These are phyloP conservation scores for Tanaodytes sp. DNA, from an alignment of 2,888 invertebrate genomes.

Conservation along the genomic window DNA sequence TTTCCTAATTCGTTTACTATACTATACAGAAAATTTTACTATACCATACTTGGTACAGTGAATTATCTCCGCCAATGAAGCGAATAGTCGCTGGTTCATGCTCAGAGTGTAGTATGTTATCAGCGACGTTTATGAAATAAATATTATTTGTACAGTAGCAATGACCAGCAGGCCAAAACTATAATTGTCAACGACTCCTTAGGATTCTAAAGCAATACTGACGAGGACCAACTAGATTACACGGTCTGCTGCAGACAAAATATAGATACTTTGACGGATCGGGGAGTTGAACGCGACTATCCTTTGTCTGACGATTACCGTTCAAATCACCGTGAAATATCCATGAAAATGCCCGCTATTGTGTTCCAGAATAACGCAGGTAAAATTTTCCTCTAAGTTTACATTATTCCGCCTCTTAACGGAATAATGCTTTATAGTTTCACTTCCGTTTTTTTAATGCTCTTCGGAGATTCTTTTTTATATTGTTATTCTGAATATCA, in stretches of 20 bases:
- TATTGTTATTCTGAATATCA: too few species aligned
- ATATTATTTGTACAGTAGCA: slow-evolving; percentile 51
- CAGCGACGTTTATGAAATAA: too few species aligned
- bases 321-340: slow-evolving; percentile 70
- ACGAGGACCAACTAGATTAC: slow-evolving; percentile 46
- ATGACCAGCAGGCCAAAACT: slow-evolving; percentile 30
- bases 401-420: slow-evolving; percentile 38
- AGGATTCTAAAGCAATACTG: slow-evolving; percentile 36
- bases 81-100: too few species aligned
- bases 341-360: slow-evolving; percentile 65
- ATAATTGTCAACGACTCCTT: slow-evolving; percentile 41
- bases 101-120: too few species aligned
- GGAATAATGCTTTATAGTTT: slow-evolving; percentile 30
- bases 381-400: slow-evolving; percentile 54
- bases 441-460: slow-evolving; percentile 24
- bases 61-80: too few species aligned
- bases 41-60: too few species aligned
- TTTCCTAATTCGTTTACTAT: too few species aligned
- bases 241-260: slow-evolving; percentile 25
- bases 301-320: slow-evolving; percentile 69
- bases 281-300: slow-evolving; percentile 53
- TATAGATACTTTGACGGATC: slow-evolving; percentile 56
- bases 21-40: too few species aligned
- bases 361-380: slow-evolving; percentile 57
- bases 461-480: too few species aligned